These are phyloP conservation scores for Pipra filicauda DNA, from an alignment of 2,113 vertebrate species.

Conservation along the genomic window DNA sequence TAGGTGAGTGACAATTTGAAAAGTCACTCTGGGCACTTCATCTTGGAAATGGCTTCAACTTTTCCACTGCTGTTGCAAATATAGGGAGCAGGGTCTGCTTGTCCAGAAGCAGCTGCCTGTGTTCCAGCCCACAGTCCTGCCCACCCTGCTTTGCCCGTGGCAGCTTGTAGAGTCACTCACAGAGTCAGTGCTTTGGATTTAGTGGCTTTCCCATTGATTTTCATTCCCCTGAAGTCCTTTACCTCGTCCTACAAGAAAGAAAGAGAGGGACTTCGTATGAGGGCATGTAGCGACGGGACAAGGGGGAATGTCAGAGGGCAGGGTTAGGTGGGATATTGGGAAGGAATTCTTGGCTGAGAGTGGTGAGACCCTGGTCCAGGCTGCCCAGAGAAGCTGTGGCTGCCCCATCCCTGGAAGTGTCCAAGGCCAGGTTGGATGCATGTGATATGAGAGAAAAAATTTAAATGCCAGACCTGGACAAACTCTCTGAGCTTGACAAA, in stretches of 20 bases:
- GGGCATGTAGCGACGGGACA: too few relatives aligned
- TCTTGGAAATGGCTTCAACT: neutral
- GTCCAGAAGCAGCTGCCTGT: neutral
- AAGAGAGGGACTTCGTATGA: neutral
- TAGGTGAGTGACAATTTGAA: neutral
- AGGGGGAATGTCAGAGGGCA: neutral
- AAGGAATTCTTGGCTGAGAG: neutral
- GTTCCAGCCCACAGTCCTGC: neutral
- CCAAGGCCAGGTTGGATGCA: rapidly evolving
- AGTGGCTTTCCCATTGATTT: neutral
- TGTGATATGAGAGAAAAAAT: rapidly evolving
- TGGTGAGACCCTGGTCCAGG: neutral
- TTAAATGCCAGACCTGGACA: neutral
- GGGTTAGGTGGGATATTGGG: rapidly evolving
- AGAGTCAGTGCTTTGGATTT: neutral
- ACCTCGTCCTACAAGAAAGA: neutral
- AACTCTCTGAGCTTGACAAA: rapidly evolving
- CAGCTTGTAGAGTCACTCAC: rapidly evolving
- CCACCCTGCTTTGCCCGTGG: rapidly evolving
- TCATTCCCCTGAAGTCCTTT: neutral
- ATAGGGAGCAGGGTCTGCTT: rapidly evolving
- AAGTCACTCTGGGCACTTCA: neutral
- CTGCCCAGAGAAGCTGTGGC: neutral
- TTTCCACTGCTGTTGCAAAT: neutral
- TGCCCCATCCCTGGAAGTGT: neutral